Evolutionary conservation across 2,113 vertebrate genomes (phyloP), one percentile per base, ranked within the genome.

Genomic region (Alouatta palliata): DNA sequence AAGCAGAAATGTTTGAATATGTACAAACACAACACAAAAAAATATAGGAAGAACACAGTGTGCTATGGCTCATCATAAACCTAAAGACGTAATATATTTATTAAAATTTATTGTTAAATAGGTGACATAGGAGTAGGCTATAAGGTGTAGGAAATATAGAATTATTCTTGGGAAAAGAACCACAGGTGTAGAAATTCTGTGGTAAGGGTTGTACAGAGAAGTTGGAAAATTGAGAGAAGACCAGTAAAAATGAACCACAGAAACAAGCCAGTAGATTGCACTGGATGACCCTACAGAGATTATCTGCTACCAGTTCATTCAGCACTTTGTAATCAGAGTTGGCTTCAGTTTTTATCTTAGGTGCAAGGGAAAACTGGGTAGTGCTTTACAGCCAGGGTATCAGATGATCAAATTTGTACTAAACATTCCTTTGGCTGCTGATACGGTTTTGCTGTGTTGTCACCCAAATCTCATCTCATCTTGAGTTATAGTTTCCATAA

Each of bases 151-250:
- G 3, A 64, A 85, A 77, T 86, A 40, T 1, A 45, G 30, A 21
- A 70, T 23, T 90, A 37, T 37, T 79, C 58, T 75, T 8, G 8
- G n/a, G 2, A 32, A 43, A 87, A 90, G 61, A 84, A n/a, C 2
- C 5, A 43, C 17, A 47, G 30, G 2, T 83, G 14, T 3, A 88
- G 21, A 58, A 82, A 85, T 56, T 84, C 27, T 56, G 19, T 64
- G 30, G 16, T 47, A 83, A 84, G 3, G 0, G 3, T 37, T 83
- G 3, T 4, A 45, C 0, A 14, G 8, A 25, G n/a, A 73, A 23
- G 2, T 19, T 47, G 32, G 61, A 58, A 56, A 40, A 35, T 37
- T 75, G 58, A 71, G 61, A 64, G 54, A 76, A 45, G 11, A 4
- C 20, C 4, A 20, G 11, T 12, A 9, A 52, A 7, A 3, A 16